Evolutionary conservation across 2,113 vertebrate species (phyloP).

Genomic region (Proteles cristata): DNA sequence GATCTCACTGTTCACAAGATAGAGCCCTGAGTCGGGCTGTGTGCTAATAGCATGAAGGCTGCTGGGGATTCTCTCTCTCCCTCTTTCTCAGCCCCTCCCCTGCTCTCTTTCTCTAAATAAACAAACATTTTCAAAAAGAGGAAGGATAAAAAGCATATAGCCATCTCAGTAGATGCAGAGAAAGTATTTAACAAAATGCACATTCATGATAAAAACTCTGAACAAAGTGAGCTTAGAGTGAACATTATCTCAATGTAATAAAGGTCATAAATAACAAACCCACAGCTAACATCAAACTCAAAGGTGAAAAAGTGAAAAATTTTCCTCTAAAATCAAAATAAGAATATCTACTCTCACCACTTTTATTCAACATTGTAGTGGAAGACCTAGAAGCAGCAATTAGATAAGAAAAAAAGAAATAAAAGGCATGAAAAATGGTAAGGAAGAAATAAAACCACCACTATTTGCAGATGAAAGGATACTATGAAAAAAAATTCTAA

Average conservation of each 20-base stretch:
- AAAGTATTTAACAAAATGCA: background rate
- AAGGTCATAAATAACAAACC: background rate
- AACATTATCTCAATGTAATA: background rate
- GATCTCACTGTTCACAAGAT: too few species aligned
- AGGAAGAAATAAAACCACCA: background rate
- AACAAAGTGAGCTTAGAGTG: background rate
- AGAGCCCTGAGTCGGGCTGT: too few species aligned
- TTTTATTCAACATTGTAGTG: background rate
- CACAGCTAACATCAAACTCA: background rate
- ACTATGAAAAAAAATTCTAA: background rate
- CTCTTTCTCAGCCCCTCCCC: too few species aligned
- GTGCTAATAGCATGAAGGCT: too few species aligned
- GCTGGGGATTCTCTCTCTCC: too few species aligned
- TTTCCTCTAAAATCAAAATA: background rate
- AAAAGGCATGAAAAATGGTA: background rate
- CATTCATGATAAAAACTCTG: background rate
- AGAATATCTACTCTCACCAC: background rate
- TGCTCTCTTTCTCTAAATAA: too few species aligned
- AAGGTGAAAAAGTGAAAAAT: background rate
- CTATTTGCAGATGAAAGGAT: background rate
- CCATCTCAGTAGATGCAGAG: background rate
- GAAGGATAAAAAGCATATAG: background rate
- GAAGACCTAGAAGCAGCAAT: background rate
- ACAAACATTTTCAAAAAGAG: background rate
- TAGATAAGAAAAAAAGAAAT: background rate